Evolutionary conservation across 2,888 invertebrate genomes (phyloP), one percentile per base, ranked within the genome.

Genomic region (Meiosimyza platycephala): DNA sequence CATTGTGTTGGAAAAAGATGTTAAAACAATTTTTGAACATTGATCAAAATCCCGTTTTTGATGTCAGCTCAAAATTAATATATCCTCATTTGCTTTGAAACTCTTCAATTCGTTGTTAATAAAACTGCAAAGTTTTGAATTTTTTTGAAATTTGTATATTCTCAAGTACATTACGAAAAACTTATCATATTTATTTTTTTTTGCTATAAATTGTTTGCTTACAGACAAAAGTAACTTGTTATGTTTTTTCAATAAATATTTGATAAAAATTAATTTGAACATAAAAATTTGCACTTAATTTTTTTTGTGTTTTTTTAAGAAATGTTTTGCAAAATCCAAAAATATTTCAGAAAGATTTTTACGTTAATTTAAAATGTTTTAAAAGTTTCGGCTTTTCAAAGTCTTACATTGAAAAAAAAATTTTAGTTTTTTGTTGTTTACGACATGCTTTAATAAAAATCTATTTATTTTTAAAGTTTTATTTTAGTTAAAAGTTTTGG

Each of bases 231-330:
- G 54, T n/a, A 70, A 52, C 52, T 47, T 54, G 33, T 63, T 6
- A 40, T 33, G 33, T 52, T 71, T 40, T 64, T 71, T 18, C 63
- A 18, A 59, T 59, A 22, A 59, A 22, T 7, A 15, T 22, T 59
- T 16, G 16, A 22, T 62, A 77, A 79, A 81, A 79, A 76, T 79
- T 81, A 81, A 82, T 80, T 82, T 80, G 78, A 80, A 81, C 82
- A 80, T 81, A 82, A 81, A 79, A 74, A 80, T 79, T 75, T 80
- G 81, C 80, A 82, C 82, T 82, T 78, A 80, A 81, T 28, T 28
- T 28, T 28, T 28, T 28, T 28, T 28, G 28, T 28, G 28, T 28
- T 28, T 28, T 40, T 40, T 4, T 9, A 7, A 40, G 40, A 40
- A 40, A 40, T 40, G 6, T 40, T 9, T 40, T 9, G 40, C 9